phyloP scores from a whole-genome alignment of 2,113 vertebrate species.

The Neodon shergylaensis region DNA sequence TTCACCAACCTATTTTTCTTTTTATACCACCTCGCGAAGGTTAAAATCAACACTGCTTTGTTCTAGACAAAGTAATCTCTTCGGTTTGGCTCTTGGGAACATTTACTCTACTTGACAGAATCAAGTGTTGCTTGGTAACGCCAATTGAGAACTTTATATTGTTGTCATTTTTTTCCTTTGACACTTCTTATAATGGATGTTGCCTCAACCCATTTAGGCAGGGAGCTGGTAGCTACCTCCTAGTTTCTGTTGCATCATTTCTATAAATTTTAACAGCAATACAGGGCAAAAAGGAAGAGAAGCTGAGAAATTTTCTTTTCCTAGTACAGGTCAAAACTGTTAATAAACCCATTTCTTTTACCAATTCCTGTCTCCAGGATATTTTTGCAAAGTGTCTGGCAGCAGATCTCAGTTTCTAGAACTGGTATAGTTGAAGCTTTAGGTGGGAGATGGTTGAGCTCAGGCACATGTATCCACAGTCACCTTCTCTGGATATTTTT shows the following conservation, averaged over 20 bases:
- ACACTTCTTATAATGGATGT: constrained; percentile 49
- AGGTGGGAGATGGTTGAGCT: background rate
- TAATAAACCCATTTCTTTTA: constrained; percentile 13
- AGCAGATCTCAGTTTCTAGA: background rate
- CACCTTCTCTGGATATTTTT: background rate
- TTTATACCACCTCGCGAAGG: background rate
- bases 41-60: background rate
- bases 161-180: background rate
- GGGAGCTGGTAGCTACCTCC: background rate
- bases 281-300: background rate
- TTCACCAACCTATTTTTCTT: background rate
- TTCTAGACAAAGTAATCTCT: background rate
- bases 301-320: background rate
- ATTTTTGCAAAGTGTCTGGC: background rate
- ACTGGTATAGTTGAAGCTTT: background rate
- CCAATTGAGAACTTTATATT: background rate
- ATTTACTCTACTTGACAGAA: background rate
- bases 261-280: background rate
- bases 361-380: background rate
- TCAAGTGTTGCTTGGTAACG: background rate
- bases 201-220: background rate
- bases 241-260: background rate
- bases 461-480: background rate
- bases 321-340: background rate
- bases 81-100: background rate